These are phyloP conservation scores for Apis dorsata DNA, from an alignment of 1,140 invertebrate genomes.

Conservation along the genomic window DNA sequence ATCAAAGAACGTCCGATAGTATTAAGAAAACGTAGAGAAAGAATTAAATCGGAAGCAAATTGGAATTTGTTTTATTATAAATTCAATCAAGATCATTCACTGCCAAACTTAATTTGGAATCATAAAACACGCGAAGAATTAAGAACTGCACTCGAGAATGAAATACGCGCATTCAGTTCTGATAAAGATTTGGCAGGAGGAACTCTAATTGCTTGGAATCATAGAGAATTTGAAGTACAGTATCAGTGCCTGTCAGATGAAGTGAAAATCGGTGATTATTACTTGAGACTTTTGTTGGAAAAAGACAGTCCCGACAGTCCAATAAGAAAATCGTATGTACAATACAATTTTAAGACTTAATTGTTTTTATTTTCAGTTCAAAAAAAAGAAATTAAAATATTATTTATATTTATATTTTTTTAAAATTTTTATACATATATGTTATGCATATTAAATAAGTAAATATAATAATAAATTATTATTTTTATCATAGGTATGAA, in stretches of 20 bases:
- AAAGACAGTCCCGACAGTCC: conserved; percentile 92
- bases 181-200: conserved; percentile 94
- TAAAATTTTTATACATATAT: background rate
- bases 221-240: conserved; percentile 96
- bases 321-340: conserved; percentile 91
- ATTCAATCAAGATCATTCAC: conserved; percentile 96
- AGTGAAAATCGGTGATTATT: conserved; percentile 99
- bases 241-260: conserved; percentile 97
- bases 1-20: conserved; percentile 90
- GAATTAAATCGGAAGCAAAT: conserved; percentile 95
- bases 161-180: conserved; percentile 92
- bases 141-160: conserved; percentile 94
- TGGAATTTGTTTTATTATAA: conserved; percentile 97
- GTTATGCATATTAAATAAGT: background rate
- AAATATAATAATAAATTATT: background rate
- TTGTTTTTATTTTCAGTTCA: background rate
- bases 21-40: conserved; percentile 92
- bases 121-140: conserved; percentile 98
- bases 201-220: conserved; percentile 97
- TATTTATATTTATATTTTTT: background rate
- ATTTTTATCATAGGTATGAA: conserved; percentile 87
- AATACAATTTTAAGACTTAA: background rate
- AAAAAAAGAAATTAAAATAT: too few species aligned
- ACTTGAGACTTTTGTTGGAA: conserved; percentile 95
- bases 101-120: conserved; percentile 99